A percentile compares a stretch with the other conserved stretches of the same genome.
phyloP scores from a whole-genome alignment of 2,888 invertebrate genomes.

The Laothoe populi region DNA sequence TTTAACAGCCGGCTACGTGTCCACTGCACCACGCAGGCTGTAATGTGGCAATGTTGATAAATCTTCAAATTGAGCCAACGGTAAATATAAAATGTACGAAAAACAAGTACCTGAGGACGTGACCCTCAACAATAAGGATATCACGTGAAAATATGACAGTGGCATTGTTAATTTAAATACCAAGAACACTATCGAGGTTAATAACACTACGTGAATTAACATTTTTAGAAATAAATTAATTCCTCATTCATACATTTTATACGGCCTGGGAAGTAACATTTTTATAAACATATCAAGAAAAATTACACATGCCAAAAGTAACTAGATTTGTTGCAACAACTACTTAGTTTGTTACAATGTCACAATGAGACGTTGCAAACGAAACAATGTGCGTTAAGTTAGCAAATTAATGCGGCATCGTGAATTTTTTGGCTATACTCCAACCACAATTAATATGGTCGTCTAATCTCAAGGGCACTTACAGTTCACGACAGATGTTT shows the following conservation, averaged over 20 bases:
- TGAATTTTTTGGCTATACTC: constrained; percentile 67
- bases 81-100: constrained; percentile 40
- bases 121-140: constrained; percentile 28
- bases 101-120: constrained; percentile 41
- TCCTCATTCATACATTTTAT: not conserved
- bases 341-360: constrained; percentile 37
- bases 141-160: constrained; percentile 38
- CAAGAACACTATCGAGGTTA: constrained; percentile 37
- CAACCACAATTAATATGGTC: constrained; percentile 58
- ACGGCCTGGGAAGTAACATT: not conserved
- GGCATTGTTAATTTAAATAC: constrained; percentile 42
- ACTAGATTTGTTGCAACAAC: constrained; percentile 32
- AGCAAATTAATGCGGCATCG: constrained; percentile 63
- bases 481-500: constrained; percentile 54
- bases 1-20: no score
- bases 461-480: constrained; percentile 66
- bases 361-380: constrained; percentile 41
- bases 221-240: constrained; percentile 1
- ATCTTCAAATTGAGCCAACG: constrained; percentile 34
- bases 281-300: not conserved
- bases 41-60: constrained; percentile 31
- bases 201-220: constrained; percentile 28
- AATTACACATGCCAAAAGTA: not conserved
- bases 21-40: no score
- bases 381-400: constrained; percentile 49